phyloP scores from a whole-genome alignment of 2,888 invertebrate species.

The Lymantria monacha region DNA sequence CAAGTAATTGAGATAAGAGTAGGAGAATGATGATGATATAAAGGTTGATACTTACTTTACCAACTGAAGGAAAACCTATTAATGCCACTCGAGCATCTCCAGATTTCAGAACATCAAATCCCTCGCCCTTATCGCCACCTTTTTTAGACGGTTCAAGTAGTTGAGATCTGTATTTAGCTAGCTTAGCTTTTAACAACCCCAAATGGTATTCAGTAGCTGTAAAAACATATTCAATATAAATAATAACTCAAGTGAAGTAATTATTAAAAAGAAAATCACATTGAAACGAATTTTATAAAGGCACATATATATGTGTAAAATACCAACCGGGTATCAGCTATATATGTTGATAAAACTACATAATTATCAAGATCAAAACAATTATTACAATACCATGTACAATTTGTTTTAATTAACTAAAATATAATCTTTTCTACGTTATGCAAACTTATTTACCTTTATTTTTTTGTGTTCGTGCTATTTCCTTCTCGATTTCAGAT shows the following conservation, averaged over 20 bases:
- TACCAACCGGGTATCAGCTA: too few relatives aligned
- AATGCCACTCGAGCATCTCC: slow-evolving; percentile 99
- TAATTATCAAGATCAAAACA: too few relatives aligned
- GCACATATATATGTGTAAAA: neutral
- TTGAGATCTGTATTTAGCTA: slow-evolving; percentile 97
- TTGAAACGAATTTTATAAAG: neutral
- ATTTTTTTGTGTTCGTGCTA: slow-evolving; percentile 98
- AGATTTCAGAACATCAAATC: slow-evolving; percentile 99
- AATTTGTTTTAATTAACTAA: too few relatives aligned
- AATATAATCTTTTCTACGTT: too few relatives aligned
- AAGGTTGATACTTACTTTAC: slow-evolving; percentile 91
- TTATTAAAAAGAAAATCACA: neutral
- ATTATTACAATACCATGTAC: too few relatives aligned
- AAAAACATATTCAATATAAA: neutral
- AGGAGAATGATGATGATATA: too few relatives aligned
- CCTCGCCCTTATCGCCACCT: slow-evolving; percentile 94
- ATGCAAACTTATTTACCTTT: slow-evolving; percentile 86
- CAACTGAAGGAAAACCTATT: slow-evolving; percentile 99
- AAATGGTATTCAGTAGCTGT: slow-evolving; percentile 99
- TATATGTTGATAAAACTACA: too few relatives aligned
- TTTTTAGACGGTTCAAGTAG: slow-evolving; percentile 97
- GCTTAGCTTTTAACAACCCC: slow-evolving; percentile 97
- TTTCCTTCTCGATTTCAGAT: slow-evolving; percentile 99
- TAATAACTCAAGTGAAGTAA: neutral
- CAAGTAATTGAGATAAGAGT: too few relatives aligned